Percentiles rank a stretch among this genome's conserved stretches.
Evolutionary conservation across 1,140 invertebrate genomes (phyloP).

Genomic region (Chrysomallon squamiferum): DNA sequence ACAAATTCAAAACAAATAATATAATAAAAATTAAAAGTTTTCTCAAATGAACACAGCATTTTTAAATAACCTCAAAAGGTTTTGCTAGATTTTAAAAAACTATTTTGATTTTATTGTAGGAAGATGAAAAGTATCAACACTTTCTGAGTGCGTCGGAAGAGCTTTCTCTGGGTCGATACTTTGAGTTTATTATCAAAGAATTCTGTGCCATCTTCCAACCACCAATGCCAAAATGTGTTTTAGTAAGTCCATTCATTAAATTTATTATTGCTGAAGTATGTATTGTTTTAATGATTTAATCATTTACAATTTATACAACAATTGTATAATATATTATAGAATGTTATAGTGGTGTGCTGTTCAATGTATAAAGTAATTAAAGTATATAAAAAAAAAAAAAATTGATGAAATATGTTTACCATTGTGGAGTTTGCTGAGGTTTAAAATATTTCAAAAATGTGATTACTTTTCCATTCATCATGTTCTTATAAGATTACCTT

Average conservation of each 20-base stretch:
- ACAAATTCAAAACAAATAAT: no score
- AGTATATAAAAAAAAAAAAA: no score
- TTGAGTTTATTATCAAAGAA: constrained; percentile 86
- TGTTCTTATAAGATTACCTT: no score
- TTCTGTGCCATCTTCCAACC: constrained; percentile 94
- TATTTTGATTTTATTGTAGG: constrained; percentile 62
- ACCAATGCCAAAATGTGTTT: constrained; percentile 88
- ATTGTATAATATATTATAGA: neutral
- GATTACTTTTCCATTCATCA: no score
- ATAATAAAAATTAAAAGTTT: no score
- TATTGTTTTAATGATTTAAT: neutral
- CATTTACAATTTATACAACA: neutral
- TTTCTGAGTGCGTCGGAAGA: constrained; percentile 87
- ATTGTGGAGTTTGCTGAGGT: no score
- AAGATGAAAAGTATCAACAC: constrained; percentile 66
- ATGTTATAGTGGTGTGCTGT: neutral
- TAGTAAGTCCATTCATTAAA: constrained; percentile 60
- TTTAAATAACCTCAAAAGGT: no score
- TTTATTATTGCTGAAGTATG: no score
- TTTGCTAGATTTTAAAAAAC: no score
- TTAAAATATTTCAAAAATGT: no score
- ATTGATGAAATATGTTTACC: no score
- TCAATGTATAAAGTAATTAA: neutral
- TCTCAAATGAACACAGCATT: no score
- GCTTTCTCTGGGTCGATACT: constrained; percentile 77